These are phyloP conservation scores for Pyrgus malvae DNA, from an alignment of 2,888 invertebrate species.

Conservation along the genomic window DNA sequence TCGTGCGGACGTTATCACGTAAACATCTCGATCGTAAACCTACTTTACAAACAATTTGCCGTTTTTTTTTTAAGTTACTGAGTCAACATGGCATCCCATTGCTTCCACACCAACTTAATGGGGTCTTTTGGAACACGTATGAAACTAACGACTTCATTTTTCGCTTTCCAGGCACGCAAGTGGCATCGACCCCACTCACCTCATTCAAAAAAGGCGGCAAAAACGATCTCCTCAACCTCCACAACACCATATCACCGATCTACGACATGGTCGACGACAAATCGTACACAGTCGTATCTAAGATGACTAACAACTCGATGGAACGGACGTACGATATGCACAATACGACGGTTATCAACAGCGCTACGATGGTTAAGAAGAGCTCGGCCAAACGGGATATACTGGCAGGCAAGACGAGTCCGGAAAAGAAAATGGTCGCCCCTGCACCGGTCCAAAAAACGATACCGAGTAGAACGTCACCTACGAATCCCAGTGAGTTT, in stretches of 20 bases:
- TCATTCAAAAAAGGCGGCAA: constrained; percentile 48
- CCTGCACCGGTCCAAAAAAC: constrained; percentile 40
- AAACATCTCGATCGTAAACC: too few relatives aligned
- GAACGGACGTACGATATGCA: constrained; percentile 51
- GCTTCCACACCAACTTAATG: too few relatives aligned
- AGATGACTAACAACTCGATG: constrained; percentile 40
- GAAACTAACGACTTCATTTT: too few relatives aligned
- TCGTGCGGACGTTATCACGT: too few relatives aligned
- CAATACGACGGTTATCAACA: constrained; percentile 61
- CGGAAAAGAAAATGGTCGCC: constrained; percentile 53
- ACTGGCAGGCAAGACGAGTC: constrained; percentile 48
- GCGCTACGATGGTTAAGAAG: constrained; percentile 60
- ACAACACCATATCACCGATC: constrained; percentile 72
- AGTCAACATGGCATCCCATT: too few relatives aligned
- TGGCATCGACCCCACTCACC: constrained; percentile 69
- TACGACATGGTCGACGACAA: constrained; percentile 63
- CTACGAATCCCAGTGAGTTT: constrained; percentile 48
- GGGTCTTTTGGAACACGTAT: too few relatives aligned
- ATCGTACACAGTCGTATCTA: constrained; percentile 48
- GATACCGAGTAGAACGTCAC: constrained; percentile 42
- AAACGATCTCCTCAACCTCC: constrained; percentile 56
- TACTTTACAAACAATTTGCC: too few relatives aligned
- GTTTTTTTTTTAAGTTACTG: too few relatives aligned
- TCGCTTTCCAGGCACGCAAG: constrained; percentile 48
- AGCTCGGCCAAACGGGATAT: constrained; percentile 60